Base-by-base conservation (phyloP, 2,888 invertebrate genomes). In the Augochlorella aurata region DNA sequence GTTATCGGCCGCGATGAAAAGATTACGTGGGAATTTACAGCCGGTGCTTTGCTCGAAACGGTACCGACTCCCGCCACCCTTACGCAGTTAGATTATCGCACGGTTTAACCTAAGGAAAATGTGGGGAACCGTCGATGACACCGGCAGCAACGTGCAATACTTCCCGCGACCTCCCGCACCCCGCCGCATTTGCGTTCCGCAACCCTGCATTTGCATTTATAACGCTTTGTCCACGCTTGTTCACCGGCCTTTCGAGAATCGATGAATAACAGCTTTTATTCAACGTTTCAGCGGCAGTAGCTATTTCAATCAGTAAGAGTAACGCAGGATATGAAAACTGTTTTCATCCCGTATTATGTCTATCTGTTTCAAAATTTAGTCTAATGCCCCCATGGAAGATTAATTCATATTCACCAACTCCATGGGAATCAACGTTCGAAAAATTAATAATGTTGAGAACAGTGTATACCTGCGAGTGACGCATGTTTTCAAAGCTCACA, bases 1-100 rank as follows among this genome's bases (percentile, higher is more conserved):
- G 88, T 89, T 89, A 88, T 89, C 89, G 85, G 85, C 61, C 83
- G 58, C 84, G 84, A 87, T 89, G 86, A 81, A 83, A 88, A 89
- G 88, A 90, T 90, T 89, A 87, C 85, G 80, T 81, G 79, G 81
- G 77, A 88, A 88, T 90, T 89, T 89, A 89, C 85, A 87, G 86
- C 84, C 78, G 50, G 49, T 67, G 75, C 18, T 45, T 50, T 24
- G 82, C 79, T 47, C 49, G 29, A 24, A 76, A 69, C 68, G 69
- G 66, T 72, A 70, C 44, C 72, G 29, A 18, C 73, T 58, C 18
- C 18, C 63, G 18, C 63, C 49, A 71, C 52, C 38, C 67, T 63
- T 68, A 38, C 72, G 66, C 66, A 45, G 61, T 76, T 49, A 68
- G 63, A 80, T 38, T 50, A 58, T 80, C 74, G 74, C 61, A n/a